These are phyloP conservation scores for Cephus sareptanus DNA, from an alignment of 2,888 invertebrate genomes.

Conservation along the genomic window DNA sequence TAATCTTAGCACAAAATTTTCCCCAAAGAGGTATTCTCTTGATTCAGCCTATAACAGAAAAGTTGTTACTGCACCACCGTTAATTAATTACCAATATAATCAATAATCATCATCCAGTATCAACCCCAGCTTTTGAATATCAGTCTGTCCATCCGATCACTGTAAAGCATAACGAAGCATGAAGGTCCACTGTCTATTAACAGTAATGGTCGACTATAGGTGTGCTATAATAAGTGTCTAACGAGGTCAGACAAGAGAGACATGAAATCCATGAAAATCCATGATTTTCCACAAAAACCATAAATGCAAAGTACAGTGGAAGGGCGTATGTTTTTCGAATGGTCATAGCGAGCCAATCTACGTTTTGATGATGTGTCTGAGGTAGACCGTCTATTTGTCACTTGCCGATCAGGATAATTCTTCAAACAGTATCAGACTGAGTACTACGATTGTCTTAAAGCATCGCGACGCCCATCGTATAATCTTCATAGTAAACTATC, in stretches of 20 bases:
- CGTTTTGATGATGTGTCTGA: conserved; percentile 49
- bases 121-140: background rate
- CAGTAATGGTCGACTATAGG: background rate
- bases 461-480: background rate
- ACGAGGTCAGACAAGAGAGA: background rate
- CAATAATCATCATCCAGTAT: background rate
- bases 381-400: conserved; percentile 18
- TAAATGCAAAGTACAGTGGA: conserved; percentile 27
- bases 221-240: background rate
- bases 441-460: background rate
- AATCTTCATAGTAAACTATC: background rate
- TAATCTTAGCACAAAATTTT: conserved; percentile 36
- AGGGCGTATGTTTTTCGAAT: conserved; percentile 55
- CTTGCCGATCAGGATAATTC: conserved; percentile 1
- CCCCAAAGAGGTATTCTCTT: conserved; percentile 46
- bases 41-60: conserved; percentile 58
- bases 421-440: background rate
- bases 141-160: background rate
- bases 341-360: conserved; percentile 51
- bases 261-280: background rate
- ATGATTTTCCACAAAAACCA: conserved; percentile 17
- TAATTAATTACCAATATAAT: background rate
- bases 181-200: background rate
- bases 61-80: conserved; percentile 11
- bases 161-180: background rate